Percentiles rank a stretch among this genome's conserved stretches.
Conservation (phyloP, 2,797 vertebrate genomes). For the Sebastiscus tertius region DNA sequence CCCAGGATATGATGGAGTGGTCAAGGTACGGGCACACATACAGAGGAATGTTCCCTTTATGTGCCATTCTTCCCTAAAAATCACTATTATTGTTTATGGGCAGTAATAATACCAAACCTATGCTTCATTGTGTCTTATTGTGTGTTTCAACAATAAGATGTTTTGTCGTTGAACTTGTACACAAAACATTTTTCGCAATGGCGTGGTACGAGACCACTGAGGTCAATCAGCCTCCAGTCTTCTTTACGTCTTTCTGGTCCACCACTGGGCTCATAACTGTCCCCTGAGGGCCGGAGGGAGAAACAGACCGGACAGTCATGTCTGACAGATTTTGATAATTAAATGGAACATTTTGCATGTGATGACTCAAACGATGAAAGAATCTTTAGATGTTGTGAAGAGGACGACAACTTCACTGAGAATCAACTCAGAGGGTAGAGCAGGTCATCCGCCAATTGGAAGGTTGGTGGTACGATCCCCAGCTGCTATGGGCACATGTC, state of each 20-base stretch:
- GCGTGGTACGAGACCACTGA: not conserved
- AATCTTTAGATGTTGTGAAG: no score
- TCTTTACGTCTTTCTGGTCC: no score
- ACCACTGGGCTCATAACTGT: no score
- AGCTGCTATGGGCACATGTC: no score
- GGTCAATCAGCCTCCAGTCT: not conserved
- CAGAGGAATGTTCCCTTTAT: not conserved
- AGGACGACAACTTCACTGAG: no score
- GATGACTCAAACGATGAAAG: no score
- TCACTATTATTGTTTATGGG: not conserved
- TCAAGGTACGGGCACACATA: conserved; percentile 84
- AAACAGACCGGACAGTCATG: no score
- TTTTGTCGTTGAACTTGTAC: not conserved
- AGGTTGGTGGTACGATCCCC: no score
- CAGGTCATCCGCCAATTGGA: no score
- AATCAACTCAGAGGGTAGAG: no score
- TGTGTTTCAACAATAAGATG: not conserved
- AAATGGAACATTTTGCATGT: no score
- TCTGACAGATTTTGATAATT: rapidly evolving
- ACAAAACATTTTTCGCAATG: not conserved
- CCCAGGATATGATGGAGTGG: conserved; percentile 96
- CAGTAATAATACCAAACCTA: rapidly evolving
- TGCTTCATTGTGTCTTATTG: not conserved
- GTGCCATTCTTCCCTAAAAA: not conserved
- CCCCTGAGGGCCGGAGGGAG: no score